These are phyloP conservation scores for Chaitophorus viminalis DNA, from an alignment of 2,888 invertebrate species.

Conservation along the genomic window DNA sequence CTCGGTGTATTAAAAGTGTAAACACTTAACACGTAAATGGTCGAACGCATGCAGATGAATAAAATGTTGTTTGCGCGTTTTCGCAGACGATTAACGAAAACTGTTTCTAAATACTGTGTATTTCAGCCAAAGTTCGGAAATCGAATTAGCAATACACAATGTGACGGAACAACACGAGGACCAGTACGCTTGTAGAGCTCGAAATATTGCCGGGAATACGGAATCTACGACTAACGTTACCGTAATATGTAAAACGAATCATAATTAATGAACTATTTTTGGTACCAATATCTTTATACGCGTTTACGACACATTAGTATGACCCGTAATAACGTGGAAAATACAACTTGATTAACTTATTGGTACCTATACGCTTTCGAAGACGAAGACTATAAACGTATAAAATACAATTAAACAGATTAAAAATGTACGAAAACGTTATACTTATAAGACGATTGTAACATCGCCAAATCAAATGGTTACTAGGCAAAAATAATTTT, in stretches of 20 bases:
- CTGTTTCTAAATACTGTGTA: not conserved
- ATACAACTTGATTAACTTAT: not conserved
- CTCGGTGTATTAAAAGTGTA: no score
- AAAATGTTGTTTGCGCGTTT: no score
- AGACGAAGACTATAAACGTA: not conserved
- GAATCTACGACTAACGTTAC: conserved; percentile 7
- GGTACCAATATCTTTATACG: not conserved
- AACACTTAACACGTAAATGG: no score
- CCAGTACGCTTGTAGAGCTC: conserved; percentile 25
- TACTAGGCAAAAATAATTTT: no score
- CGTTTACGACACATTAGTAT: not conserved
- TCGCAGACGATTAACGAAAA: no score
- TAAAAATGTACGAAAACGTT: not conserved
- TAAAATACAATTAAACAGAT: not conserved
- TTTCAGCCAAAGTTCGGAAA: conserved; percentile 65
- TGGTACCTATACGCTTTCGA: not conserved
- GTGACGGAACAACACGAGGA: conserved; percentile 66
- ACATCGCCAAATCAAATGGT: not conserved
- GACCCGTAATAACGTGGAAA: not conserved
- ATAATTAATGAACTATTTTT: not conserved
- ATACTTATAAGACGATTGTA: not conserved
- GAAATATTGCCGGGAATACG: conserved; percentile 22
- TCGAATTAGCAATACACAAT: conserved; percentile 63
- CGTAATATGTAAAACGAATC: conserved; percentile 29
- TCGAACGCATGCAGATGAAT: no score